Evolutionary conservation across 2,113 vertebrate species (phyloP).

Genomic region (Pachyramphus minor): DNA sequence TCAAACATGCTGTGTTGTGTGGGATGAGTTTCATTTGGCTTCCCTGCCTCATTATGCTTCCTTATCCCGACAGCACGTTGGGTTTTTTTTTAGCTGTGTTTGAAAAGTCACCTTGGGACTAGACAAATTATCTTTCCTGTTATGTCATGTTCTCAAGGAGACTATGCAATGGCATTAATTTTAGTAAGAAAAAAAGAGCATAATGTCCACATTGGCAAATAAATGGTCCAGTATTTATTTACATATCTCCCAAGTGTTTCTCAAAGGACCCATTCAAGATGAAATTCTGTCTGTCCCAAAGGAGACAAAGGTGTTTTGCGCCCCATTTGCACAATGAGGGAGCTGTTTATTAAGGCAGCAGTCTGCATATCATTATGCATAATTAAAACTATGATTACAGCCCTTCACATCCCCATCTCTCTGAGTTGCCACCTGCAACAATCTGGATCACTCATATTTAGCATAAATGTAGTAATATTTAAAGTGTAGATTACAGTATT

Average conservation of each 20-base stretch:
- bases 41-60: slow-evolving; percentile 7
- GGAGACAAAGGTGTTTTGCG: background rate
- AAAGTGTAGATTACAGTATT: background rate
- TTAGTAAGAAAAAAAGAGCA: background rate
- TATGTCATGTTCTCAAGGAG: slow-evolving; percentile 47
- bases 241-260: slow-evolving; percentile 23
- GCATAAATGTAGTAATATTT: background rate
- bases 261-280: slow-evolving; percentile 40
- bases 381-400: slow-evolving; percentile 57
- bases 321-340: slow-evolving; percentile 8
- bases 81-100: background rate
- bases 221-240: slow-evolving; percentile 58
- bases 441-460: background rate
- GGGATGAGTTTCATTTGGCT: slow-evolving; percentile 29
- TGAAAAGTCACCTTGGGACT: slow-evolving; percentile 50
- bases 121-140: slow-evolving; percentile 54
- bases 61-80: slow-evolving; percentile 10
- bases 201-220: slow-evolving; percentile 1
- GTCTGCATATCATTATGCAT: slow-evolving; percentile 31
- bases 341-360: slow-evolving; percentile 7
- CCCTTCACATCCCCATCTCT: background rate
- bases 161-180: slow-evolving; percentile 19
- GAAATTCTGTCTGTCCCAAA: slow-evolving; percentile 41
- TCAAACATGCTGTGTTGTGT: background rate
- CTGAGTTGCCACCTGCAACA: slow-evolving; percentile 8